Percentiles rank a stretch among this genome's conserved stretches.
phyloP scores from a whole-genome alignment of 92 coral and sea anemone species.

The Chrysogorgia sp. region DNA sequence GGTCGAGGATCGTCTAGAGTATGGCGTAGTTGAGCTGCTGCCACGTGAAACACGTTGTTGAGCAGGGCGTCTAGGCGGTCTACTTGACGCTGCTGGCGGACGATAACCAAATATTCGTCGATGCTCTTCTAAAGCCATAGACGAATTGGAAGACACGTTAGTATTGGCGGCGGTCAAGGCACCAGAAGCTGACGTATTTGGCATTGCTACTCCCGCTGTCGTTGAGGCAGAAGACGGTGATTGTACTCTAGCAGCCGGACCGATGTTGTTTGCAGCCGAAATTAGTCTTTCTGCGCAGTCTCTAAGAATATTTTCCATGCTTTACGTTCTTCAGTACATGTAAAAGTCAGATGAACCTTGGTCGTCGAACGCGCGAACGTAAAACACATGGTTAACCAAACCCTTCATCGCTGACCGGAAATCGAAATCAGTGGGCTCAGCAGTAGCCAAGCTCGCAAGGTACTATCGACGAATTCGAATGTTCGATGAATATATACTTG shows the following conservation, averaged over 20 bases:
- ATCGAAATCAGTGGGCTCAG: too few relatives aligned
- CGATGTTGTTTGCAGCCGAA: slow-evolving; percentile 59
- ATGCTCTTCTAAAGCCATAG: slow-evolving; percentile 56
- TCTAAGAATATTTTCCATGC: slow-evolving; percentile 49
- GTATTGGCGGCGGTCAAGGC: slow-evolving; percentile 23
- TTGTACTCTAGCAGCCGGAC: not conserved
- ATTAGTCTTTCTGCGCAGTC: slow-evolving; percentile 54
- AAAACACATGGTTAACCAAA: too few relatives aligned
- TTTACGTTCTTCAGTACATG: slow-evolving; percentile 14
- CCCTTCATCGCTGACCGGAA: too few relatives aligned
- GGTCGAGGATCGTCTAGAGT: not conserved
- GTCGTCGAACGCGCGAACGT: not conserved
- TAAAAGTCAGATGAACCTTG: slow-evolving; percentile 3
- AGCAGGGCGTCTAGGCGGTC: slow-evolving; percentile 24
- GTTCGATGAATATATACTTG: not conserved
- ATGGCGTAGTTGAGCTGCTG: slow-evolving; percentile 12
- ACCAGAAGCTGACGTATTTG: slow-evolving; percentile 17
- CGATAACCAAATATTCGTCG: slow-evolving; percentile 65
- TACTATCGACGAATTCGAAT: too few relatives aligned
- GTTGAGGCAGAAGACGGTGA: slow-evolving; percentile 33
- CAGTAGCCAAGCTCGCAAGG: too few relatives aligned
- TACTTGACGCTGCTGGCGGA: slow-evolving; percentile 58
- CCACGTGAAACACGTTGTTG: slow-evolving; percentile 34
- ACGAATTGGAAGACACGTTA: too few relatives aligned
- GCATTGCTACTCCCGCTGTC: slow-evolving; percentile 31